phyloP scores from a whole-genome alignment of 2,113 vertebrate species.

The Percina caprodes region DNA sequence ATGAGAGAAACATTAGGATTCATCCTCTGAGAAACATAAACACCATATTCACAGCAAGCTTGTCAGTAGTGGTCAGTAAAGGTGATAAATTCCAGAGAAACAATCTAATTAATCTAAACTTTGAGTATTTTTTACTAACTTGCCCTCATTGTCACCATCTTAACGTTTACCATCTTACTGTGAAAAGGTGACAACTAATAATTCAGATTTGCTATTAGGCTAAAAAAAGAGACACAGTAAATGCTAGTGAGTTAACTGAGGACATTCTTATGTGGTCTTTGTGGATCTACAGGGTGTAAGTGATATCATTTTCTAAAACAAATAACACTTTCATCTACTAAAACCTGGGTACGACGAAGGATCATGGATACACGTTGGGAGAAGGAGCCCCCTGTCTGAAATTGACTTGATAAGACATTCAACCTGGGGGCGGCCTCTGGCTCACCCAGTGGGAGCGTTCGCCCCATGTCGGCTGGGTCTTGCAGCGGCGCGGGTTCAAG shows the following conservation, averaged over 20 bases:
- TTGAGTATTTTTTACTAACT: background rate
- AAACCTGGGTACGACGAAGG: background rate
- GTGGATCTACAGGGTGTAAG: background rate
- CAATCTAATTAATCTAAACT: background rate
- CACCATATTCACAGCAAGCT: background rate
- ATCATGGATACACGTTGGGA: background rate
- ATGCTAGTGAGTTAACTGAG: background rate
- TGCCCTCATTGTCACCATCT: background rate
- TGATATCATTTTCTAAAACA: background rate
- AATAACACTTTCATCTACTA: background rate
- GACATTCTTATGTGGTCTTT: background rate
- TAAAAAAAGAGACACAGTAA: background rate
- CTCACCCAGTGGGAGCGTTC: too few relatives aligned
- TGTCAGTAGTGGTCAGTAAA: background rate
- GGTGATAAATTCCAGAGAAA: background rate
- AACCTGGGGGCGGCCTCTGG: background rate
- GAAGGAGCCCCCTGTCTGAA: background rate
- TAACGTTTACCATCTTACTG: background rate
- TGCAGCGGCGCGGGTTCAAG: too few relatives aligned
- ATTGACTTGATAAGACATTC: constrained; percentile 5
- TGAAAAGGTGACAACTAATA: constrained; percentile 3
- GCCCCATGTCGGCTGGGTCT: too few relatives aligned
- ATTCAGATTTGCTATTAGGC: background rate
- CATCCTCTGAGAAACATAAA: background rate
- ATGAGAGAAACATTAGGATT: background rate